Base-by-base conservation (phyloP, 2,113 vertebrate species). In the Carassius auratus region DNA sequence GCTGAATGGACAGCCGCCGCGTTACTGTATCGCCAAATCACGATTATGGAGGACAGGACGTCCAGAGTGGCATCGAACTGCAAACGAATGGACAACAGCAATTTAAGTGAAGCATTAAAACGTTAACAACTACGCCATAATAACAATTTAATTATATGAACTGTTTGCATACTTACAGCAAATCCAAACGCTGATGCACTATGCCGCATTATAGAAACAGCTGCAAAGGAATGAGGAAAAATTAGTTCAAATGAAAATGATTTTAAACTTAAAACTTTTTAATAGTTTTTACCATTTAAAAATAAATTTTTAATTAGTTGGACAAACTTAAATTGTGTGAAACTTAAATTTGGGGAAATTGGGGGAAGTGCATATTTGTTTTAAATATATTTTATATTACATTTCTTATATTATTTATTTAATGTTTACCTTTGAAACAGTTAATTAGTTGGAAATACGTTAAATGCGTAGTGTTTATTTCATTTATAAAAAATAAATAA, bases 11-110 rank as follows among this genome's bases (percentile, higher is more conserved):
- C 97, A 0, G 98, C 97, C 0, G 97, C 97, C 0, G 98, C 98
- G 0, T 99, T 99, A 95, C 97, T 97, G 92, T 99, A 99, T 61
- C 98, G 96, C 98, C 98, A 99, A 90, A 99, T n/a, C 45, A 99
- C 98, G 30, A 99, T 99, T 12, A 95, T 94, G 0, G 98, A 99
- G 0, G 97, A 99, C 91, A 99, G 87, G 76, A 99, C 97, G 3
- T 99, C 98, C 87, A 99, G 94, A 33, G 92, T 92, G 81, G 98
- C 98, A 59, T 99, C 98, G 85, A 99, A 99, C 98, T 99, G 93
- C 68, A 92, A 93, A 83, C 91, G 4, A 57, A 80, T n/a, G 75
- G 83, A 68, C n/a, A 57, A 50, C 8, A 21, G 2, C 3, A 21
- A 10, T n/a, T 30, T 12, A 26, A 68, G 23, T 2, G 7, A 68